Conservation (phyloP, 2,113 vertebrate genomes). For the Acanthisitta chloris region DNA sequence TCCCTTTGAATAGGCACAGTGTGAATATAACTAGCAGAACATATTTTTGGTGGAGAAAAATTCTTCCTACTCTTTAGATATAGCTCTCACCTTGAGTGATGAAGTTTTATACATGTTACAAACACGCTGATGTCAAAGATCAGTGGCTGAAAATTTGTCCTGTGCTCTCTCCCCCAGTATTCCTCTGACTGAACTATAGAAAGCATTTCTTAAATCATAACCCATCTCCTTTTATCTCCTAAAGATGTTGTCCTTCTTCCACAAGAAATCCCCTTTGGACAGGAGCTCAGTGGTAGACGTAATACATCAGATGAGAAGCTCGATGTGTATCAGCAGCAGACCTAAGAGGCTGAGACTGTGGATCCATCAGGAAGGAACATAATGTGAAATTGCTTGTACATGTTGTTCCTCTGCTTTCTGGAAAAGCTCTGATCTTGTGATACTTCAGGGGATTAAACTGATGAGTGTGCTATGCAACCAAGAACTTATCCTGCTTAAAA, state of each 20-base stretch:
- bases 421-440: slow-evolving; percentile 28
- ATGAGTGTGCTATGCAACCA: slow-evolving; percentile 42
- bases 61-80: neutral
- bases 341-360: neutral
- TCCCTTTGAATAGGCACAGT: neutral
- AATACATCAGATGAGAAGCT: slow-evolving; percentile 1
- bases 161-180: neutral
- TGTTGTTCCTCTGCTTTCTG: slow-evolving; percentile 20
- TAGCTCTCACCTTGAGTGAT: neutral
- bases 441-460: slow-evolving; percentile 55
- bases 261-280: neutral
- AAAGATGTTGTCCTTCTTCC: neutral
- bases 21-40: neutral
- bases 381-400: slow-evolving; percentile 35
- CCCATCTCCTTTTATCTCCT: neutral
- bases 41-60: neutral
- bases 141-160: neutral
- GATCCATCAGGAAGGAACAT: slow-evolving; percentile 31
- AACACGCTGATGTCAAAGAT: neutral
- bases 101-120: neutral
- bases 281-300: neutral
- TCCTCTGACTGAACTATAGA: neutral
- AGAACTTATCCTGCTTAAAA: neutral
- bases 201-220: neutral
- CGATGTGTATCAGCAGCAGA: neutral